Evolutionary conservation across 1,140 invertebrate species (phyloP).

Genomic region (Reticulitermes speratus): DNA sequence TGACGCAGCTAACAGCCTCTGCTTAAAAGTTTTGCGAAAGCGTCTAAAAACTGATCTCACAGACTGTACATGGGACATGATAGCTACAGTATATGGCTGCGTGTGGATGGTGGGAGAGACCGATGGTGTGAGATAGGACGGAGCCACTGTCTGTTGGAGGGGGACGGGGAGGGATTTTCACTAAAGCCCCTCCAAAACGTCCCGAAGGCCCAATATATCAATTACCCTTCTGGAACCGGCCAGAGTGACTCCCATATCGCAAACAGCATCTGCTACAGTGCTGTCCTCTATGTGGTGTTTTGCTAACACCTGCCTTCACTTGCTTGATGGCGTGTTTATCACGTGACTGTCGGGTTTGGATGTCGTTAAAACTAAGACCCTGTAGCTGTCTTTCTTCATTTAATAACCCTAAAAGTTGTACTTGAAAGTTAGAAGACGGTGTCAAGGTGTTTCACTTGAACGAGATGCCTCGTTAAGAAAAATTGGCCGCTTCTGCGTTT

Average conservation of each 20-base stretch:
- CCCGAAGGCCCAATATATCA: conserved; percentile 7
- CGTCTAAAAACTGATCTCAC: not conserved
- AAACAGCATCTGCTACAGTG: not conserved
- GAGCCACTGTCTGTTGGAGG: not conserved
- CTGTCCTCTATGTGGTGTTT: not conserved
- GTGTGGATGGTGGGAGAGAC: not conserved
- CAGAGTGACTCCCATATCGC: not conserved
- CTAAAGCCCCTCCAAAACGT: conserved; percentile 3
- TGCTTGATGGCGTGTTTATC: not conserved
- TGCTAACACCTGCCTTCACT: not conserved
- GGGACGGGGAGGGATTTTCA: not conserved
- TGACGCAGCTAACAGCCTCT: too few relatives aligned
- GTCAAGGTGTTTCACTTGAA: too few relatives aligned
- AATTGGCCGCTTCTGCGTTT: too few relatives aligned
- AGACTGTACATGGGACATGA: not conserved
- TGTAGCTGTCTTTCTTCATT: not conserved
- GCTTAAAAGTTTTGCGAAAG: too few relatives aligned
- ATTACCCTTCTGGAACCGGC: conserved; percentile 1
- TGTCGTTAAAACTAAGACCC: not conserved
- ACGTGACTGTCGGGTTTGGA: not conserved
- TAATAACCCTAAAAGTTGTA: not conserved
- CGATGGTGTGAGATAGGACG: conserved; percentile 6
- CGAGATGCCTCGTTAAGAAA: too few relatives aligned
- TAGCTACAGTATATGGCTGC: not conserved
- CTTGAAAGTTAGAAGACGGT: too few relatives aligned